Evolutionary conservation across 2,888 invertebrate genomes (phyloP).

Genomic region (Rhamnusium bicolor): DNA sequence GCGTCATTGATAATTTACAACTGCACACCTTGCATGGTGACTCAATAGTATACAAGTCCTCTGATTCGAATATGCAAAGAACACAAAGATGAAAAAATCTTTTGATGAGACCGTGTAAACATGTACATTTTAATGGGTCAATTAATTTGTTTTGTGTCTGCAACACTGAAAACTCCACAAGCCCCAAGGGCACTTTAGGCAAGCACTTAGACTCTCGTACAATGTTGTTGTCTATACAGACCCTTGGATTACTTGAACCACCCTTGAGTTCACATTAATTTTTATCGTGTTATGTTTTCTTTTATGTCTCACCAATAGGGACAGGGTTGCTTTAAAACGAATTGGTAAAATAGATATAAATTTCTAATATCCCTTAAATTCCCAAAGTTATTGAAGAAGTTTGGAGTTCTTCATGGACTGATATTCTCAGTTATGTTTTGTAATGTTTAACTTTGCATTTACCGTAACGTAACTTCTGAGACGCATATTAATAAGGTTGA

Average conservation of each 20-base stretch:
- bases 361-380: too few relatives aligned
- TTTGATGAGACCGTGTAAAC: slow-evolving; percentile 35
- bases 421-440: too few relatives aligned
- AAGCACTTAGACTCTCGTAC: slow-evolving; percentile 38
- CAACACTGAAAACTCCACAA: slow-evolving; percentile 29
- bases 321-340: too few relatives aligned
- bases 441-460: too few relatives aligned
- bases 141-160: slow-evolving; percentile 46
- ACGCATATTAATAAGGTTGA: too few relatives aligned
- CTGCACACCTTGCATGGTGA: too few relatives aligned
- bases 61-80: not conserved
- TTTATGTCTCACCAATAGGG: too few relatives aligned
- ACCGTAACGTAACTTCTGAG: too few relatives aligned
- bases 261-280: slow-evolving; percentile 15
- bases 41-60: not conserved
- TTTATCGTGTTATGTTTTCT: slow-evolving; percentile 20
- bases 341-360: too few relatives aligned
- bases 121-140: slow-evolving; percentile 47
- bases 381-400: too few relatives aligned
- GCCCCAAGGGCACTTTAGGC: slow-evolving; percentile 33
- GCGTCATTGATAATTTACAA: too few relatives aligned
- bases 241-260: slow-evolving; percentile 34
- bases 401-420: too few relatives aligned
- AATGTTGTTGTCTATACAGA: slow-evolving; percentile 27
- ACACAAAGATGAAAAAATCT: not conserved